Evolutionary conservation across 2,113 vertebrate genomes (phyloP), one percentile per base, ranked within the genome.

Genomic region (Corydoras maculifer): DNA sequence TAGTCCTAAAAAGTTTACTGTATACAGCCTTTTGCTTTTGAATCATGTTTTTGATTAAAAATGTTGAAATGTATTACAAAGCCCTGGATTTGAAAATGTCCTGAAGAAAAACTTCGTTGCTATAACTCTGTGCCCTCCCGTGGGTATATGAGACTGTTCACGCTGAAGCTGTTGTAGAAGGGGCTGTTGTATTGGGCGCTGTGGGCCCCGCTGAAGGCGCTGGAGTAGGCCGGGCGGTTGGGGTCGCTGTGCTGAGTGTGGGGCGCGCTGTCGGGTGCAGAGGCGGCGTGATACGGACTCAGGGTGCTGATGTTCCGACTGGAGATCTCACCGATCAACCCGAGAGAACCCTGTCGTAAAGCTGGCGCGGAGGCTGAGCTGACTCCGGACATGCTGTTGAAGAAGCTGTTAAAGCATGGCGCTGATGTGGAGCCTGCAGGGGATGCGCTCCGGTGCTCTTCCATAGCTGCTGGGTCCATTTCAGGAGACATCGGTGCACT

Each of bases 81-180:
- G 8, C 2, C 25, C 13, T n/a, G n/a, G 51, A 55, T 55, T 32
- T 14, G 25, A 1, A 58, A 4, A 10, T 58, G 67, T 25, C 66
- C 30, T 29, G 43, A 48, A 31, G 9, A 13, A 4, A 4, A 31
- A 7, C 14, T 51, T 13, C 9, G 5, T 31, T 7, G 80, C 86
- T 92, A 99, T 79, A 96, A 89, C 78, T 99, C 97, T 0, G 93
- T 89, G 50, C 95, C 94, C 35, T 98, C 97, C 69, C 94, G 80
- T 8, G 93, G 91, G 62, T 98, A 98, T 72, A 97, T 94, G 72
- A 99, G 84, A 85, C 94, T 96, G 89, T 97, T 98, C 64, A 98
- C 94, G 0, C 94, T 95, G 90, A 97, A 95, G 84, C 89, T 91
- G 85, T 93, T 94, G 82, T 94, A 93, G 84, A 94, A 93, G 55